phyloP scores from a whole-genome alignment of 2,113 vertebrate species.

The Bettongia penicillata region DNA sequence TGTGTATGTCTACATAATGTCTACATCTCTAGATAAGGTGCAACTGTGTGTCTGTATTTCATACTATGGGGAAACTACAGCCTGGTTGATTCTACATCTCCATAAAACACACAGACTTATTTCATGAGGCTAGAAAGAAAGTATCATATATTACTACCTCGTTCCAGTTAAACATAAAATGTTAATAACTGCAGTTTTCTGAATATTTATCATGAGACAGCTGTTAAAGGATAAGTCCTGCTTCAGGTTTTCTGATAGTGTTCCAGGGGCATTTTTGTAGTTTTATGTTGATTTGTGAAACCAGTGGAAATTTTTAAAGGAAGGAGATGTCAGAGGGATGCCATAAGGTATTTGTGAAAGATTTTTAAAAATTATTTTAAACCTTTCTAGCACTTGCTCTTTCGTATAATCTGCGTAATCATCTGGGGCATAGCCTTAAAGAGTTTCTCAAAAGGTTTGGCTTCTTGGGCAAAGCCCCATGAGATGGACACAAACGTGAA shows the following conservation, averaged over 20 bases:
- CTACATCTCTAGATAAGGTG: conserved; percentile 62
- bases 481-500: conserved; percentile 3
- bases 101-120: conserved; percentile 48
- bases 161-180: conserved; percentile 66
- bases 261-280: conserved; percentile 44
- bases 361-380: conserved; percentile 12
- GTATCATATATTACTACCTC: conserved; percentile 40
- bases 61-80: conserved; percentile 20
- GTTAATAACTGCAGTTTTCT: conserved; percentile 75
- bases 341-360: not conserved
- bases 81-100: conserved; percentile 20
- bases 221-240: conserved; percentile 58
- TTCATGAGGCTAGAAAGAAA: conserved; percentile 46
- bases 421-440: conserved; percentile 44
- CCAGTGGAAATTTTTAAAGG: conserved; percentile 49
- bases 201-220: conserved; percentile 53
- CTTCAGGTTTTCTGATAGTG: conserved; percentile 57
- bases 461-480: not conserved
- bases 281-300: conserved; percentile 20
- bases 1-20: not conserved
- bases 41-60: conserved; percentile 62
- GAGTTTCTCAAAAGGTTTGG: not conserved
- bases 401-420: not conserved
- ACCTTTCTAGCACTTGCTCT: not conserved
- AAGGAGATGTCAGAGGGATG: not conserved